Conservation (phyloP, 2,888 invertebrate species). For the Tenthredo amoena region DNA sequence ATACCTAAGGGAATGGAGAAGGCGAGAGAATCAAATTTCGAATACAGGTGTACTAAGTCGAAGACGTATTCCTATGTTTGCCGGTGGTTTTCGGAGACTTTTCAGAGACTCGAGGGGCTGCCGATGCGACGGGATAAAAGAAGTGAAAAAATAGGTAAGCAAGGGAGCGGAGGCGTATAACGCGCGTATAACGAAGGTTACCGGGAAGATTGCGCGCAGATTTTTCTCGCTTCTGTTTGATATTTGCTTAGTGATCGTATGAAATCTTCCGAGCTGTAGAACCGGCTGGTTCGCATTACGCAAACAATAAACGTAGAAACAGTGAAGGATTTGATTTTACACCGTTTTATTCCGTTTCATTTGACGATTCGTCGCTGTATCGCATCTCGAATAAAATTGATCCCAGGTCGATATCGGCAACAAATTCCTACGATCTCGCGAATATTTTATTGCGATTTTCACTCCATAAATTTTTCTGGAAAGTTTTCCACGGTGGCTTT, state of each 20-base stretch:
- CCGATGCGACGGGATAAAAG: neutral
- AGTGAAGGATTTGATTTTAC: constrained; percentile 49
- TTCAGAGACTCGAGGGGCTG: neutral
- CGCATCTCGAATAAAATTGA: neutral
- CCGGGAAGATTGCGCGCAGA: constrained; percentile 48
- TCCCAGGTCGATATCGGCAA: neutral
- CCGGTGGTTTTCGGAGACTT: neutral
- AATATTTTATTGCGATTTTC: neutral
- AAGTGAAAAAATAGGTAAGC: neutral
- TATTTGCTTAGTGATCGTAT: constrained; percentile 37
- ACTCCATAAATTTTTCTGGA: neutral
- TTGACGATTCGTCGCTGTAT: constrained; percentile 37
- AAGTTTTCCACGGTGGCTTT: neutral
- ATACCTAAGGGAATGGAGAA: neutral
- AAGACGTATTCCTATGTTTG: neutral
- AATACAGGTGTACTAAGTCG: neutral
- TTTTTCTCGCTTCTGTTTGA: constrained; percentile 38
- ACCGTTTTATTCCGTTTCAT: constrained; percentile 54
- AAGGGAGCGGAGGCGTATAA: constrained; percentile 26
- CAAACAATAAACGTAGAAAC: constrained; percentile 48
- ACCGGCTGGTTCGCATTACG: neutral
- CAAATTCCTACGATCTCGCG: neutral
- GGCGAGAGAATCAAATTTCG: neutral
- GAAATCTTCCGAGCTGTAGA: constrained; percentile 9
- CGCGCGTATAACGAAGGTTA: constrained; percentile 54